A percentile compares a stretch with the other conserved stretches of the same genome.
phyloP scores from a whole-genome alignment of 2,113 vertebrate species.

The Rhagologus leucostigma region DNA sequence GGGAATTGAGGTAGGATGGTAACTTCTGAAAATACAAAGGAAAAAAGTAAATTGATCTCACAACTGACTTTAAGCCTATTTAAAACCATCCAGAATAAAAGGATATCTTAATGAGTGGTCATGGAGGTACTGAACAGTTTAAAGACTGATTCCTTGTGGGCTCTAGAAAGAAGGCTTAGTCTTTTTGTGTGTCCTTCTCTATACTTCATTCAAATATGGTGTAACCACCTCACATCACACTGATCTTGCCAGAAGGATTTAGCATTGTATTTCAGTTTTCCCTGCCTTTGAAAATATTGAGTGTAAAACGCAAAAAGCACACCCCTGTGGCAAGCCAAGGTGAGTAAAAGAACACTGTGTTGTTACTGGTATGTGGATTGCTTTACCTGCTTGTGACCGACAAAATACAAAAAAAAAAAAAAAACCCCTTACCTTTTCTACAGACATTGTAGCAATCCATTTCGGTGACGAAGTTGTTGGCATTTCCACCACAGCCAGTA shows the following conservation, averaged over 20 bases:
- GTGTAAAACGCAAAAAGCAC: not conserved
- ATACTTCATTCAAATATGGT: not conserved
- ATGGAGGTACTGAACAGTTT: not conserved
- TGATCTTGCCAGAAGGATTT: not conserved
- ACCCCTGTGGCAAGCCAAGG: not conserved
- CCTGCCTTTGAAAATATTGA: not conserved
- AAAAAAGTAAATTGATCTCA: not conserved
- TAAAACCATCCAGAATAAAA: not conserved
- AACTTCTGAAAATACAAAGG: not conserved
- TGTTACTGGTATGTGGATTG: not conserved
- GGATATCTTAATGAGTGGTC: not conserved
- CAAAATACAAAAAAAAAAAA: not conserved
- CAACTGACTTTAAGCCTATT: not conserved
- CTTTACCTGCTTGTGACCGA: not conserved
- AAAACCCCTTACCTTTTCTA: constrained; percentile 69
- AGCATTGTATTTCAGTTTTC: not conserved
- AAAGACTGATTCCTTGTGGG: not conserved
- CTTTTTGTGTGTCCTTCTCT: not conserved
- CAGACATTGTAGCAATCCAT: constrained; percentile 79
- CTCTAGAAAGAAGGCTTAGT: not conserved
- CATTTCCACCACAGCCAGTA: constrained; percentile 88
- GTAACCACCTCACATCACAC: not conserved
- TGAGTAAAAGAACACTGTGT: not conserved
- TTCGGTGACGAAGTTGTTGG: constrained; percentile 86
- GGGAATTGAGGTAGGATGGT: not conserved